Percentiles rank a stretch among this genome's conserved stretches.
These are phyloP conservation scores for Parotia lawesii DNA, from an alignment of 2,113 vertebrate species.

Conservation along the genomic window DNA sequence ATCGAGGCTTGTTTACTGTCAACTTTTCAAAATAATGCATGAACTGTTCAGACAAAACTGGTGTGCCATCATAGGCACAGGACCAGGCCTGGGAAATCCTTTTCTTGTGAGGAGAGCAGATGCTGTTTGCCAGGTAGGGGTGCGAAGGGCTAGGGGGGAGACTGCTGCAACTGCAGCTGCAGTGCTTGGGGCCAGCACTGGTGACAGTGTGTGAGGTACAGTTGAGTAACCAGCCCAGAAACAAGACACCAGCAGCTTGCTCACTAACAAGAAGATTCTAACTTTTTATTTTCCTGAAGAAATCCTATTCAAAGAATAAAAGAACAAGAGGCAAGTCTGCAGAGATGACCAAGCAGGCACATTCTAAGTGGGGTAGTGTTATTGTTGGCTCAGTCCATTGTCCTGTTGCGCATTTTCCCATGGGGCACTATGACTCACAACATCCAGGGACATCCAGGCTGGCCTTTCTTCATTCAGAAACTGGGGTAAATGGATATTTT, in stretches of 20 bases:
- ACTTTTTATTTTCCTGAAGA: not conserved
- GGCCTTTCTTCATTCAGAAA: not conserved
- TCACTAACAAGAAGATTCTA: not conserved
- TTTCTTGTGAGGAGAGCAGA: not conserved
- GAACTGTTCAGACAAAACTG: not conserved
- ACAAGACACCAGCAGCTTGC: not conserved
- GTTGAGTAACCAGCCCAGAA: not conserved
- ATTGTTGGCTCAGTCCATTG: not conserved
- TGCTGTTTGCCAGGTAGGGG: not conserved
- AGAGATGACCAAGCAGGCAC: not conserved
- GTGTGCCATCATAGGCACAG: not conserved
- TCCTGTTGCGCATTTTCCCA: not conserved
- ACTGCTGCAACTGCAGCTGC: not conserved
- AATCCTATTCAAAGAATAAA: not conserved
- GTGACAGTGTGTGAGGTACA: not conserved
- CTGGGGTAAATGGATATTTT: not conserved
- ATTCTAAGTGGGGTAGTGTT: not conserved
- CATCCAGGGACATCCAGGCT: not conserved
- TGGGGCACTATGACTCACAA: not conserved
- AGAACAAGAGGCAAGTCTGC: not conserved
- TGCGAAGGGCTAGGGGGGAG: not conserved
- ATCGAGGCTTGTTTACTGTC: not conserved
- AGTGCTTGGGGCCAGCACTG: not conserved
- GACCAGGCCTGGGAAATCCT: not conserved
- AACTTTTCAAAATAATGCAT: not conserved